Percentiles rank a stretch among this genome's conserved stretches.
These are phyloP conservation scores for Aldabrachelys gigantea DNA, from an alignment of 2,113 vertebrate species.

Conservation along the genomic window DNA sequence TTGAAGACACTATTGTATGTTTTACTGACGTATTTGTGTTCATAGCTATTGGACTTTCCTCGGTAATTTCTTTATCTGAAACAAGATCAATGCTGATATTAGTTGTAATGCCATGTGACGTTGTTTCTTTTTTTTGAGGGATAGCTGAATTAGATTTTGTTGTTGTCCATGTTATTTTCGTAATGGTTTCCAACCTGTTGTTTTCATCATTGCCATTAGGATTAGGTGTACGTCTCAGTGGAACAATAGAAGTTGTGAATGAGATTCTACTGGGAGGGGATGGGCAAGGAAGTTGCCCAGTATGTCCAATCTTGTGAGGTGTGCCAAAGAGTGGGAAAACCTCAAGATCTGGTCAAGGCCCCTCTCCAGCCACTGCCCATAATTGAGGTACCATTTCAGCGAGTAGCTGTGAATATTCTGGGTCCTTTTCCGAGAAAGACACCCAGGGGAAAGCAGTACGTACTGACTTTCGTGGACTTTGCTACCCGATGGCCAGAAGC, in stretches of 20 bases:
- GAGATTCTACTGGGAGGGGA: no score
- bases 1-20: not conserved
- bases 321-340: no score
- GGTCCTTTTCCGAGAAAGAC: no score
- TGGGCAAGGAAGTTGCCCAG: no score
- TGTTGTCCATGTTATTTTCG: not conserved
- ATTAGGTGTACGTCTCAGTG: not conserved
- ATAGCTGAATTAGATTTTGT: not conserved
- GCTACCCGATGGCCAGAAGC: no score
- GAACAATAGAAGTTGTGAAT: not conserved
- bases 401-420: no score
- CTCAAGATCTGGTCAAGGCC: no score
- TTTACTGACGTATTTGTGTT: conserved; percentile 7
- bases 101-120: not conserved
- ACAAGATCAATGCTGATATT: not conserved
- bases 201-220: not conserved
- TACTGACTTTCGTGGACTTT: no score
- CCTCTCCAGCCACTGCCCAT: no score
- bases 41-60: not conserved
- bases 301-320: no score
- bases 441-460: no score
- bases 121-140: not conserved
- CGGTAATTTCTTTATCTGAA: conserved; percentile 18
- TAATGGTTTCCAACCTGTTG: not conserved
- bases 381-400: no score